Base-by-base conservation (phyloP, 2,888 invertebrate species). In the Lobophora halterata region DNA sequence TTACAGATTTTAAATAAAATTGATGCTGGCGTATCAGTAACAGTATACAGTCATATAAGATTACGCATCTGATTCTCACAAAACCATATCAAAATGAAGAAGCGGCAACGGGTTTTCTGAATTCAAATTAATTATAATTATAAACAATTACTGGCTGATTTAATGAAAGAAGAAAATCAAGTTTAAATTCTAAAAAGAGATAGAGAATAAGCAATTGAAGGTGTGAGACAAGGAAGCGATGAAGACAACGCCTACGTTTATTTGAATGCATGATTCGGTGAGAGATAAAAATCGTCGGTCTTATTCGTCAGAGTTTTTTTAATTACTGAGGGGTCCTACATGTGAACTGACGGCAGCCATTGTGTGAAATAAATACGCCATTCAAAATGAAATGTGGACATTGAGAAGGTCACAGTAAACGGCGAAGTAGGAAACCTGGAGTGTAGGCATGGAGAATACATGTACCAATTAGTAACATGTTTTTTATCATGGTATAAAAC, bases 241-340 rank as follows among this genome's bases (percentile, higher is more conserved):
- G 68, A 65, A 66, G 73, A 75, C 60, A 76, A 83, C 87, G 86
- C 86, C 86, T 86, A 73, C 85, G 69, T 71, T 76, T 74, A 80
- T 76, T 79, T 71, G 72, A 72, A 68, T 76, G 71, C 73, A 76
- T 69, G 81, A 85, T 86, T 86, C 82, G 83, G 81, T 75, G 71
- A 71, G 76, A 71, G 87, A 87, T 87, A 82, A 83, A 83, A 85
- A 86, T 86, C 86, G 79, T 75, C 71, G 78, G 83, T 81, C 77
- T 86, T 79, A 87, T 87, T 87, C 87, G 87, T 87, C 82, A 72
- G 82, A 58, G 62, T 79, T 83, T 77, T 83, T 86, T 85, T 87
- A 86, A 86, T 86, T 87, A 83, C 77, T 74, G 71, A 81, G 81
- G 81, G 83, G 76, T 74, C 74, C 54, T 67, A 67, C 79, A 80